Conservation (phyloP, 2,888 invertebrate genomes). For the Morpho deidamia region DNA sequence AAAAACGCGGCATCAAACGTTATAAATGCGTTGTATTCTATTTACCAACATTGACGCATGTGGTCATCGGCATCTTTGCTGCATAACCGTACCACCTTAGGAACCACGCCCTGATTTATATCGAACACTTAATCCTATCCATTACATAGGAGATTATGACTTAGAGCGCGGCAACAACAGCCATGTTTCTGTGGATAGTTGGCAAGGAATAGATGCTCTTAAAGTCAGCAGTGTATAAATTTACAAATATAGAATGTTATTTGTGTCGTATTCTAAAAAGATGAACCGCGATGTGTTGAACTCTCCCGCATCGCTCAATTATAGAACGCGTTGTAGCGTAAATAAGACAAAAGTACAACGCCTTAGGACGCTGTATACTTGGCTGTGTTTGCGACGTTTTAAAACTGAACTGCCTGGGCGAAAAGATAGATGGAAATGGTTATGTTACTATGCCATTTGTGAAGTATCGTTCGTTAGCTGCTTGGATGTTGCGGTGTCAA, state of each 20-base stretch:
- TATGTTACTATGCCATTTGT: slow-evolving; percentile 54
- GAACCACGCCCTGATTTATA: slow-evolving; percentile 57
- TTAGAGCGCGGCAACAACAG: slow-evolving; percentile 37
- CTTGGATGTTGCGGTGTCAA: slow-evolving; percentile 9
- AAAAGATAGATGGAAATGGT: slow-evolving; percentile 41
- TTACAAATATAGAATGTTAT: slow-evolving; percentile 78
- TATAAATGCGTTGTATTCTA: slow-evolving; percentile 62
- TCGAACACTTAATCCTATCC: slow-evolving; percentile 38
- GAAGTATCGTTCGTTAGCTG: slow-evolving; percentile 33
- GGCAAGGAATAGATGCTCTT: slow-evolving; percentile 50
- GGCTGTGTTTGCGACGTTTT: slow-evolving; percentile 47
- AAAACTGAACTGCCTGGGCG: slow-evolving; percentile 30
- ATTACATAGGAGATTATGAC: slow-evolving; percentile 34
- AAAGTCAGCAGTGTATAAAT: slow-evolving; percentile 68
- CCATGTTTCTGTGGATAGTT: slow-evolving; percentile 35
- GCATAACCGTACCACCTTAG: slow-evolving; percentile 71
- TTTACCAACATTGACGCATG: slow-evolving; percentile 78
- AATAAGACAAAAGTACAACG: slow-evolving; percentile 53
- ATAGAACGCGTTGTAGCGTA: slow-evolving; percentile 69
- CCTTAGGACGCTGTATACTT: slow-evolving; percentile 34
- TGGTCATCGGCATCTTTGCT: slow-evolving; percentile 75
- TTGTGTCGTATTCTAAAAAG: slow-evolving; percentile 78
- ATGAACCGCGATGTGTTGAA: slow-evolving; percentile 76
- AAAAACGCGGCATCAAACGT: slow-evolving; percentile 37
- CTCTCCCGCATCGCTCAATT: slow-evolving; percentile 78